Percentiles rank a stretch among this genome's conserved stretches.
Evolutionary conservation across 2,797 vertebrate genomes (phyloP).

Genomic region (Phoeniculus purpureus): DNA sequence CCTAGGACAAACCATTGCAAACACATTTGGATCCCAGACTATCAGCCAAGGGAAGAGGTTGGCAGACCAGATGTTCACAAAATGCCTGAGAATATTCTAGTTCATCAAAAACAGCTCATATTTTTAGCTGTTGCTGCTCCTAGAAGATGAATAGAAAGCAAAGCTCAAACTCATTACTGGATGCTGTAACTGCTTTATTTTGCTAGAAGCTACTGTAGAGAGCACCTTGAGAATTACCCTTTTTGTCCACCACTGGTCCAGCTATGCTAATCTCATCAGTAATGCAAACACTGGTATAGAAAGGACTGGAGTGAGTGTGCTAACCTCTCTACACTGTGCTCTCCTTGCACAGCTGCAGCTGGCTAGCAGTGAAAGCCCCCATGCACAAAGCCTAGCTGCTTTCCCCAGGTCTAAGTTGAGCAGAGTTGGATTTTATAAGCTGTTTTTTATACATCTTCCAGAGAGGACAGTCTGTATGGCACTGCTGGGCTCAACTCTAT

Average conservation of each 20-base stretch:
- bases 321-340: neutral
- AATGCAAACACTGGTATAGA: slow-evolving; percentile 4
- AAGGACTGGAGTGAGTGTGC: neutral
- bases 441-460: neutral
- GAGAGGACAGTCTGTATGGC: neutral
- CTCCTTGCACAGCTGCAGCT: neutral
- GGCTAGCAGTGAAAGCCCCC: neutral
- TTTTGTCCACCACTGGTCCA: slow-evolving; percentile 18
- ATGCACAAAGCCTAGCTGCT: neutral
- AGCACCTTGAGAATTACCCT: neutral
- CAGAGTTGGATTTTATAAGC: neutral
- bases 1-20: neutral
- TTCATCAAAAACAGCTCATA: neutral
- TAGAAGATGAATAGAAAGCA: neutral
- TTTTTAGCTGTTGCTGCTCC: slow-evolving; percentile 3
- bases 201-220: neutral
- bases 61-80: neutral
- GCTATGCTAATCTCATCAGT: slow-evolving; percentile 36
- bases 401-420: neutral
- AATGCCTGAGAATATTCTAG: neutral
- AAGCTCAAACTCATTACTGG: neutral
- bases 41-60: neutral
- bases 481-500: neutral
- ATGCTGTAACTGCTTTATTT: neutral
- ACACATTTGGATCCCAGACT: neutral